Conservation (phyloP, 2,113 vertebrate genomes). For the Oncorhynchus keta region DNA sequence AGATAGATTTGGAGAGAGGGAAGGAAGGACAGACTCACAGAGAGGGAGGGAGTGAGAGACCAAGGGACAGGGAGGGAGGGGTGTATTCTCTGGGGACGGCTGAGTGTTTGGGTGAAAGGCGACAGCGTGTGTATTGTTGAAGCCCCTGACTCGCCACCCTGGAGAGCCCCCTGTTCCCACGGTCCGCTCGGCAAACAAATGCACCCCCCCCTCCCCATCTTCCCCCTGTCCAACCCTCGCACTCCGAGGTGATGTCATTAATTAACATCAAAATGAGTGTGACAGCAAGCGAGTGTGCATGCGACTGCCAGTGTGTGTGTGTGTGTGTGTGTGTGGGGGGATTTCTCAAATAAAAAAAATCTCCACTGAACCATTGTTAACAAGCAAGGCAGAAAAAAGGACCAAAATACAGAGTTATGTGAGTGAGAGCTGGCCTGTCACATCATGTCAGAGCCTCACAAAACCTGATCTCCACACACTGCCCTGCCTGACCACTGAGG, state of each 20-base stretch:
- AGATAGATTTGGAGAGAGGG: slow-evolving; percentile 44
- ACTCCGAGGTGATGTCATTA: slow-evolving; percentile 79
- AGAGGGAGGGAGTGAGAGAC: slow-evolving; percentile 29
- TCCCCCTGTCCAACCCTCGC: slow-evolving; percentile 38
- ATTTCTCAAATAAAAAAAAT: slow-evolving; percentile 89
- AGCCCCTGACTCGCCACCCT: slow-evolving; percentile 78
- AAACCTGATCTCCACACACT: slow-evolving; percentile 73
- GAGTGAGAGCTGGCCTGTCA: slow-evolving; percentile 76
- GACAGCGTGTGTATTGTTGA: slow-evolving; percentile 78
- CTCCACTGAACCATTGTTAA: slow-evolving; percentile 92
- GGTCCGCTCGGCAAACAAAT: slow-evolving; percentile 79
- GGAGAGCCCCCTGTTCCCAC: slow-evolving; percentile 80
- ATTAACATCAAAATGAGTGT: slow-evolving; percentile 82
- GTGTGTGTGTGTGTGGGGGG: slow-evolving; percentile 1
- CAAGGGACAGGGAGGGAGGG: slow-evolving; percentile 43
- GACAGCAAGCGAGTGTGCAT: slow-evolving; percentile 73
- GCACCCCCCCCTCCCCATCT: slow-evolving; percentile 42
- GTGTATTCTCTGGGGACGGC: slow-evolving; percentile 66
- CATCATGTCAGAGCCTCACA: slow-evolving; percentile 76
- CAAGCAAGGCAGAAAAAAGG: slow-evolving; percentile 85
- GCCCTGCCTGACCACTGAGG: slow-evolving; percentile 52
- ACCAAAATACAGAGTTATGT: slow-evolving; percentile 73
- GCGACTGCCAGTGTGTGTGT: slow-evolving; percentile 43
- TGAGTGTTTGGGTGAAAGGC: slow-evolving; percentile 78
- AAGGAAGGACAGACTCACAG: slow-evolving; percentile 34